A percentile compares a stretch with the other conserved stretches of the same genome.
Evolutionary conservation across 2,797 vertebrate genomes (phyloP).

Genomic region (Eleutherodactylus coqui): DNA sequence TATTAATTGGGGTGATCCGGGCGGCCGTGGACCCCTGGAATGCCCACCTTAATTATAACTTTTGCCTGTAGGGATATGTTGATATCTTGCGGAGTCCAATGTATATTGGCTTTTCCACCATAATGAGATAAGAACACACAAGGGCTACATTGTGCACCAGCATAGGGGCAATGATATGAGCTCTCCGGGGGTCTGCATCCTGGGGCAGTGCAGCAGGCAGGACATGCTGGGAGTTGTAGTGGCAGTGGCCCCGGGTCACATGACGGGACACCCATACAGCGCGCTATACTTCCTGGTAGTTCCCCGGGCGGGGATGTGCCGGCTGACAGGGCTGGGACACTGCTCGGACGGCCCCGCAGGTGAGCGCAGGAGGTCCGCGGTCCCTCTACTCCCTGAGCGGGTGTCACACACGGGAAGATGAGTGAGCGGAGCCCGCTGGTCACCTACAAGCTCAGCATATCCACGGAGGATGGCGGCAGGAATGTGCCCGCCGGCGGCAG

Average conservation of each 20-base stretch:
- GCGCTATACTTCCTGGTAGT: background rate
- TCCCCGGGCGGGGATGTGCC: background rate
- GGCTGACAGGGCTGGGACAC: background rate
- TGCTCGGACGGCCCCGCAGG: background rate
- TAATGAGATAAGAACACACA: too few relatives aligned
- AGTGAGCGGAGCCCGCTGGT: slow-evolving; percentile 84
- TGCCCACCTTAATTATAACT: too few relatives aligned
- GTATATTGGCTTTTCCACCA: too few relatives aligned
- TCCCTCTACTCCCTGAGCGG: background rate
- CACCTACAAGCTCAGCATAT: slow-evolving; percentile 81
- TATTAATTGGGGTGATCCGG: too few relatives aligned
- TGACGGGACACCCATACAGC: background rate
- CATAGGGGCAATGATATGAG: background rate
- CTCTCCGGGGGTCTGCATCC: background rate
- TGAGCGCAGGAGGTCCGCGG: background rate
- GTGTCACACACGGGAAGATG: slow-evolving; percentile 67
- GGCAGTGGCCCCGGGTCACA: background rate
- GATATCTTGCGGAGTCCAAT: too few relatives aligned
- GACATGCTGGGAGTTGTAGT: background rate
- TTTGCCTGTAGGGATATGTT: too few relatives aligned
- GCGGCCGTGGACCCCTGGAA: too few relatives aligned
- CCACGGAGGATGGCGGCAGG: slow-evolving; percentile 65
- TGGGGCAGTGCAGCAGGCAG: background rate
- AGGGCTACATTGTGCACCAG: too few relatives aligned
- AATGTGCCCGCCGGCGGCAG: slow-evolving; percentile 53